Percentiles rank a stretch among this genome's conserved stretches.
phyloP scores from a whole-genome alignment of 1,140 invertebrate genomes.

The Leptopilina clavipes region DNA sequence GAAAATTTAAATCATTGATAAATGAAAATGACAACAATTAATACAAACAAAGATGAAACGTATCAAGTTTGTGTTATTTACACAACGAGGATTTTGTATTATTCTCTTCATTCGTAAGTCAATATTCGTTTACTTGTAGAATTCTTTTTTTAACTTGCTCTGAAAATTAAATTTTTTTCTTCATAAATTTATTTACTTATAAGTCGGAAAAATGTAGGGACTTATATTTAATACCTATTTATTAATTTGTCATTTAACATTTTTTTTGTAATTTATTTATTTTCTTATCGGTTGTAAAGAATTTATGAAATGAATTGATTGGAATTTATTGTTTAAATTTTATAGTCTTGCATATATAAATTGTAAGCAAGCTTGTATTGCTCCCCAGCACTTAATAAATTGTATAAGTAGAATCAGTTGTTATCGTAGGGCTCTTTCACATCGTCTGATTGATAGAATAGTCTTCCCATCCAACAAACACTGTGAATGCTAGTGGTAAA shows the following conservation, averaged over 20 bases:
- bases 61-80: conserved; percentile 19
- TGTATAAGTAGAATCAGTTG: conserved; percentile 31
- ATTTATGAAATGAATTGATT: not conserved
- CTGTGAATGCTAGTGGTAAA: conserved; percentile 15
- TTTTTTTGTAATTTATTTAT: not conserved
- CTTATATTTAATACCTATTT: no score
- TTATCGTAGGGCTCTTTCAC: conserved; percentile 27
- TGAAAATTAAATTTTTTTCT: no score
- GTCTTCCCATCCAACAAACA: not conserved
- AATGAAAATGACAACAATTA: conserved; percentile 26
- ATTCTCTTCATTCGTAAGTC: not conserved
- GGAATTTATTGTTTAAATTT: conserved; percentile 18
- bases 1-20: not conserved
- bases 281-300: not conserved
- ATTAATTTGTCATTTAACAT: no score
- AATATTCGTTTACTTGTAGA: not conserved
- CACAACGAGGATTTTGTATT: not conserved
- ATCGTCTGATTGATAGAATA: conserved; percentile 33
- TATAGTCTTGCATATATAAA: not conserved
- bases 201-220: no score
- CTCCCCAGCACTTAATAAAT: conserved; percentile 16
- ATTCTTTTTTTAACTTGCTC: no score
- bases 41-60: not conserved
- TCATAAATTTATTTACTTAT: not conserved
- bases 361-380: conserved; percentile 13